Base-by-base conservation (phyloP, 2,888 invertebrate genomes). In the Agonum fuliginosum region DNA sequence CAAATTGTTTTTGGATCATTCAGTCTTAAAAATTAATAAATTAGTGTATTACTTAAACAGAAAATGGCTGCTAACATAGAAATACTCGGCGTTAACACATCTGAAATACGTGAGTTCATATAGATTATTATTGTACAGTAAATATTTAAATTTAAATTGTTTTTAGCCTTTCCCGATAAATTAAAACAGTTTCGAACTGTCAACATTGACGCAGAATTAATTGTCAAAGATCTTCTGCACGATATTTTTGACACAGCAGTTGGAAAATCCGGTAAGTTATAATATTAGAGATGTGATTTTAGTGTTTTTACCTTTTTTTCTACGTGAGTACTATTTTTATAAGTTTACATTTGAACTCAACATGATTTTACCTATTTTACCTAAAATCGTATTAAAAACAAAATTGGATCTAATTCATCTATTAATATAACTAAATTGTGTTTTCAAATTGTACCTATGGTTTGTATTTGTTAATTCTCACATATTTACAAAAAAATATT, bases 151-250 rank as follows among this genome's bases (percentile, higher is more conserved):
- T 19, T 67, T 37, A 19, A 19, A 71, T 12, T 30, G 6, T 14
- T 71, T 46, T 2, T 51, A 54, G 72, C 72, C 54, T 27, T 20
- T 6, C 4, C 41, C 2, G 37, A 37, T 30, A 19, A 46, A 27
- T 14, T 14, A 58, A 58, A 34, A 24, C 24, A 14, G 12, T 12
- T 14, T 8, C 17, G n/a, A 30, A 3, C 83, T 0, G 80, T 81
- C 17, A 75, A 79, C 3, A 80, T 84, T n/a, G 85, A 83, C 30
- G 82, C 80, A 12, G 85, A 85, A 41, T 6, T 54, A 78, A 81
- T 86, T 58, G 82, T 87, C 5, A 81, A 83, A 51, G 86, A 86
- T 70, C 86, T 87, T 67, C 79, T 87, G n/a, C 85, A 86, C 54
- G 85, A 84, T 65, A 86, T 86, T 24, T 80, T 86, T 77, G 85